Conservation (phyloP, 2,888 invertebrate species). For the Microchrysa polita region DNA sequence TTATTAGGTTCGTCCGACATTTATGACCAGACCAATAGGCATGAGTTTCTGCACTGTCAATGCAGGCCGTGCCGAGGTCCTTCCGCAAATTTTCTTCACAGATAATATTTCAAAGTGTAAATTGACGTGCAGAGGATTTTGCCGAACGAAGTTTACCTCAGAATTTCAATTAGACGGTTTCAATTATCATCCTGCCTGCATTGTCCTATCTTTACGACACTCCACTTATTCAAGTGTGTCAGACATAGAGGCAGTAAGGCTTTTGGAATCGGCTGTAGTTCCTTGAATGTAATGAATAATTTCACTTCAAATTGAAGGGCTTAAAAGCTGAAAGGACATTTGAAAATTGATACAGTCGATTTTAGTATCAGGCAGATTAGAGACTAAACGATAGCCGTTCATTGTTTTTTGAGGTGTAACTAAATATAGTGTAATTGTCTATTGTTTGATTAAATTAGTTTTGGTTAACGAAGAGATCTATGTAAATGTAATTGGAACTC, state of each 20-base stretch:
- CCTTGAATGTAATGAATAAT: not conserved
- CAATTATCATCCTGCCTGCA: not conserved
- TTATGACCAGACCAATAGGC: not conserved
- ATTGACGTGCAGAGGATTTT: not conserved
- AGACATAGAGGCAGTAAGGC: not conserved
- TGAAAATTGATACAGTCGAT: too few species aligned
- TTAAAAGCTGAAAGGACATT: not conserved
- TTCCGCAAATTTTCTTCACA: not conserved
- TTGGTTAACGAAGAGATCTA: too few species aligned
- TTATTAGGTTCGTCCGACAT: not conserved
- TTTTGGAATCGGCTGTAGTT: not conserved
- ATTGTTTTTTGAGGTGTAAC: too few species aligned
- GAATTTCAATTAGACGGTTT: slow-evolving; percentile 9
- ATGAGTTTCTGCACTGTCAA: too few species aligned
- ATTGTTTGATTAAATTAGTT: too few species aligned
- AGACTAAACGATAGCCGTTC: too few species aligned
- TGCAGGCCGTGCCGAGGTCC: not conserved
- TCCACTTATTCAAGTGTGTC: not conserved
- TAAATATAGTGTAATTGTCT: too few species aligned
- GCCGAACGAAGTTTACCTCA: not conserved
- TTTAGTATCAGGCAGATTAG: too few species aligned
- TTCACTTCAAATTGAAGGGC: not conserved
- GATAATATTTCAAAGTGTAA: slow-evolving; percentile 26
- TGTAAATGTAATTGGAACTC: too few species aligned
- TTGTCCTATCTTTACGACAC: not conserved